Conservation (phyloP, 2,888 invertebrate genomes). For the Caenorhabditis sulstoni region DNA sequence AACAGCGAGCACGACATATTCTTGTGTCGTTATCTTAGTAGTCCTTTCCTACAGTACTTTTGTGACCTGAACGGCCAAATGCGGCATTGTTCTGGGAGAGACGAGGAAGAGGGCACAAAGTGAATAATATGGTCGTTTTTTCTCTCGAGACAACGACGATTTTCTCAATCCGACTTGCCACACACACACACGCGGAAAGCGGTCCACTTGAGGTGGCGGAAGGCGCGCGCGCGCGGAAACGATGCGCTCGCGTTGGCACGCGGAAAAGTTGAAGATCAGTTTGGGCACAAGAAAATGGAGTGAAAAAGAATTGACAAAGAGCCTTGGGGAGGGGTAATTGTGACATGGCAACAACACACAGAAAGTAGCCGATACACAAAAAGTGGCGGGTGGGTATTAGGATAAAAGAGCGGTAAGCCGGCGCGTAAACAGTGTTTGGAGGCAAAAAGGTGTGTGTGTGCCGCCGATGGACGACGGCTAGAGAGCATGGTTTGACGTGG, state of each 20-base stretch:
- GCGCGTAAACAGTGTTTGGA: slow-evolving; percentile 41
- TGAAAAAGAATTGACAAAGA: too few relatives aligned
- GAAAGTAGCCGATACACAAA: slow-evolving; percentile 9
- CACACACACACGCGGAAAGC: too few relatives aligned
- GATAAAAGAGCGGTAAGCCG: slow-evolving; percentile 33
- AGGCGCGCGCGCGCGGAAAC: too few relatives aligned
- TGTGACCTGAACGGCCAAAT: slow-evolving; percentile 32
- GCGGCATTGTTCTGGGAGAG: too few relatives aligned
- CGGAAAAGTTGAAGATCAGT: background rate
- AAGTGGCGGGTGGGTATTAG: slow-evolving; percentile 21
- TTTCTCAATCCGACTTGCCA: too few relatives aligned
- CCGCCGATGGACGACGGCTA: background rate
- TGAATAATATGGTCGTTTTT: too few relatives aligned
- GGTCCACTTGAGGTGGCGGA: too few relatives aligned
- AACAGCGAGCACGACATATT: slow-evolving; percentile 66
- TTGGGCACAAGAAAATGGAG: slow-evolving; percentile 13
- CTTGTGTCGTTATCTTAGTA: slow-evolving; percentile 11
- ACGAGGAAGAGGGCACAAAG: too few relatives aligned
- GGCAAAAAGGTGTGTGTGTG: background rate
- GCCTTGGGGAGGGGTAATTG: too few relatives aligned
- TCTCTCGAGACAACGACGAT: too few relatives aligned
- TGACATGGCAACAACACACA: slow-evolving; percentile 13
- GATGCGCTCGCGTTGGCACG: slow-evolving; percentile 21
- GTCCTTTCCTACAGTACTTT: too few relatives aligned
- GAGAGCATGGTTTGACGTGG: too few relatives aligned